These are phyloP conservation scores for Sesia apiformis DNA, from an alignment of 2,888 invertebrate genomes.

Conservation along the genomic window DNA sequence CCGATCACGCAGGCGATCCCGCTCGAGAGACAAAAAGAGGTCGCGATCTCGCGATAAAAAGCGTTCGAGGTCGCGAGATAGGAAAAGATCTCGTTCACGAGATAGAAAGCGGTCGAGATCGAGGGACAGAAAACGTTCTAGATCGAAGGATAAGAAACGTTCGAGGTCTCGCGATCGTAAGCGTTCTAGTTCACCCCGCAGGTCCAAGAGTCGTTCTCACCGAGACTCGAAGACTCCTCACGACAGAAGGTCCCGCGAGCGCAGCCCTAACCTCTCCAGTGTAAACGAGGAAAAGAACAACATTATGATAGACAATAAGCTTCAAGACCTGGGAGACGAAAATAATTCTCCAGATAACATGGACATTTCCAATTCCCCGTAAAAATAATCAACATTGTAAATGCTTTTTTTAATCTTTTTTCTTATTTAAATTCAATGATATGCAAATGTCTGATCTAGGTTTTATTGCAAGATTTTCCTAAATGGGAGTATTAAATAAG, in stretches of 20 bases:
- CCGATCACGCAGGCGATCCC: conserved; percentile 52
- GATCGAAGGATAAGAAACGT: conserved; percentile 59
- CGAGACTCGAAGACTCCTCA: conserved; percentile 58
- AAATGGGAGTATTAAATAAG: too few relatives aligned
- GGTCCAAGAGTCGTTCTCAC: conserved; percentile 58
- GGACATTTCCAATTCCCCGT: conserved; percentile 88
- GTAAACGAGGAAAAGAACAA: conserved; percentile 38
- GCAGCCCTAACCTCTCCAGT: conserved; percentile 38
- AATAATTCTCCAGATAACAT: conserved; percentile 81
- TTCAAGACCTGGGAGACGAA: conserved; percentile 61
- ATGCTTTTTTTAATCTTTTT: too few relatives aligned
- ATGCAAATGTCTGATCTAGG: too few relatives aligned
- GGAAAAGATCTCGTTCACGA: conserved; percentile 72
- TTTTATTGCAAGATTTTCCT: too few relatives aligned
- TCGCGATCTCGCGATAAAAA: conserved; percentile 71
- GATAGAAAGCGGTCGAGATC: conserved; percentile 64
- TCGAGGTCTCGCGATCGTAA: conserved; percentile 61
- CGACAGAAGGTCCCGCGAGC: conserved; percentile 51
- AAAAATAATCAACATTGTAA: conserved; percentile 17
- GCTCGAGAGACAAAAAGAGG: conserved; percentile 58
- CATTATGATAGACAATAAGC: conserved; percentile 29
- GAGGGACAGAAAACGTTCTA: conserved; percentile 60
- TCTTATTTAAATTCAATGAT: too few relatives aligned
- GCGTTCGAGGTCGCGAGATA: conserved; percentile 72
- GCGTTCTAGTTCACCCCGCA: conserved; percentile 51